Base-by-base conservation (phyloP, 2,113 vertebrate species). In the Muscicapa adusta region DNA sequence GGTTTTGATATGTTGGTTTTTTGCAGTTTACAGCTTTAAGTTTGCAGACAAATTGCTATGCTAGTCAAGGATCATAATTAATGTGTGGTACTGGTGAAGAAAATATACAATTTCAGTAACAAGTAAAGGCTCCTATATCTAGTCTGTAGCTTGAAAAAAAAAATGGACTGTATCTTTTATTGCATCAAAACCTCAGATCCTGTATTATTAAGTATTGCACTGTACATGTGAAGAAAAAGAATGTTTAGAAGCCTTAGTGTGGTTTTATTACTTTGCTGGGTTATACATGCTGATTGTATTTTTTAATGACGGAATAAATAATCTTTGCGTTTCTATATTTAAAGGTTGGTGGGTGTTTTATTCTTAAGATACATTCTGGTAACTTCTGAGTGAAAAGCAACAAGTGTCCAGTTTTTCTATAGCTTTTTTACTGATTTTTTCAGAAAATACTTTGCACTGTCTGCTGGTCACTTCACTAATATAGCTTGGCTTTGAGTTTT, bases 1-100 rank as follows among this genome's bases (percentile, higher is more conserved):
- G 42, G 63, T 97, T 82, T 93, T 75, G 53, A 89, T 91, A 34
- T 68, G 40, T 75, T 80, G 79, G 25, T 91, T 95, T 79, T 93
- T 73, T 53, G 5, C 78, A 57, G 50, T 97, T 94, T 89, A 81
- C 51, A 81, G 26, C 76, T 88, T 78, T 83, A 85, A 79, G 34
- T 86, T 96, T 95, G 95, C 80, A 93, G 80, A 92, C 28, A 87
- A 96, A 92, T 72, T 88, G 40, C 62, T 96, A 31, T 84, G 38
- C 47, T 95, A 85, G 87, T 93, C 56, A 81, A 72, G 90, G 60
- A 68, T 92, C 77, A 34, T 96, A 96, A 88, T 16, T 86, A 50
- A 87, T 95, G 43, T 81, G 73, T 88, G 25, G 50, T 93, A 68
- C 47, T 17, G 25, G 15, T 96, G 74, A 92, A 90, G 68, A 95